Percentiles rank a stretch among this genome's conserved stretches.
phyloP scores from a whole-genome alignment of 2,113 vertebrate species.

The Gopherus evgoodei region DNA sequence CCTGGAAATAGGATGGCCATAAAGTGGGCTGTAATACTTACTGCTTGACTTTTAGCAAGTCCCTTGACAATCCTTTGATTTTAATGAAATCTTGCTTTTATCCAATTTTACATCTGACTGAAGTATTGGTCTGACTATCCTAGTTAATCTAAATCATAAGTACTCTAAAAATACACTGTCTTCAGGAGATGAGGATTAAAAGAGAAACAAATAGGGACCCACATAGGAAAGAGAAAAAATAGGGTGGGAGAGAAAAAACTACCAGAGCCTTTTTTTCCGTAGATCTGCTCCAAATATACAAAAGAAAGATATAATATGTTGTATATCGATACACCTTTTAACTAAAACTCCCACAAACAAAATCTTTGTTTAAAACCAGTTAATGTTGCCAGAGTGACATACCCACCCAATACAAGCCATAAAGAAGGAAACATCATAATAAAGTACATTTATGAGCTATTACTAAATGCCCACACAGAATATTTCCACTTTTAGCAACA shows the following conservation, averaged over 20 bases:
- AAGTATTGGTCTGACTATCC: background rate
- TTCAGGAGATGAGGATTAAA: background rate
- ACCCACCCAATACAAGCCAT: background rate
- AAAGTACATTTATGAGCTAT: background rate
- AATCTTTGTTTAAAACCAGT: background rate
- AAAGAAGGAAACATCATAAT: background rate
- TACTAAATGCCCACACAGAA: background rate
- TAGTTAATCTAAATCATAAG: conserved; percentile 8
- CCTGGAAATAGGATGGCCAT: background rate
- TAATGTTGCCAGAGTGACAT: background rate
- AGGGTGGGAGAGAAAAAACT: background rate
- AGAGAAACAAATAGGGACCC: background rate
- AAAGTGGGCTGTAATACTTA: background rate
- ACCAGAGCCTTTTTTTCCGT: background rate
- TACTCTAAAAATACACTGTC: background rate
- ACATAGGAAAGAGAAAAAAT: background rate
- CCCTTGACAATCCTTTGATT: background rate
- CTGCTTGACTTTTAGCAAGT: background rate
- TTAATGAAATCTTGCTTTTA: no score
- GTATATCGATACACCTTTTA: background rate
- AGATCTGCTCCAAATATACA: background rate
- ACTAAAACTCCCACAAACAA: background rate
- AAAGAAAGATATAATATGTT: background rate
- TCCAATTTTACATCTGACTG: no score
- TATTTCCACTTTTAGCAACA: background rate